Evolutionary conservation across 2,113 vertebrate genomes (phyloP), one percentile per base, ranked within the genome.

Genomic region (Indicator maculatus): DNA sequence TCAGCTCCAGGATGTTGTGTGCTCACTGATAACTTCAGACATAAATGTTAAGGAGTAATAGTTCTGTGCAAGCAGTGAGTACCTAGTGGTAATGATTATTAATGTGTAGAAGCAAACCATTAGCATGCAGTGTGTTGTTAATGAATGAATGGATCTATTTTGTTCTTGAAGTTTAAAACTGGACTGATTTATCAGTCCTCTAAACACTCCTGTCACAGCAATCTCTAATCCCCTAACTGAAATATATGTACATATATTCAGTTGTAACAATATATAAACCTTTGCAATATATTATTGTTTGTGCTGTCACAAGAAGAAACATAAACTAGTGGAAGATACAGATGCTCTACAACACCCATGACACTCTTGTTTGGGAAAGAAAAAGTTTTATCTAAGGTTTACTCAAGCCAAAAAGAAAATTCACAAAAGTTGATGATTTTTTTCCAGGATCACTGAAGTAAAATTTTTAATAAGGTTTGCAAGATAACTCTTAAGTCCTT

Each of bases 361-460:
- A 13, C 9, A 52, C 9, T 65, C 19, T 26, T 61, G 11, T 33
- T 45, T 27, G 30, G 12, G 38, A 77, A 89, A 79, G 30, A 58
- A 80, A 45, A 7, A 12, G 2, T n/a, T 75, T 89, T 56, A 16
- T 74, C 4, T 28, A 64, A 70, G 21, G 7, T 61, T 66, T 72
- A 24, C 65, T 14, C 23, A 69, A 79, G 28, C 12, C 5, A 63
- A 67, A 88, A 88, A 41, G 6, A 64, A 70, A 44, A 16, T 11
- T 69, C 30, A 13, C 30, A 50, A 64, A 95, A 11, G 2, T 17
- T 66, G 18, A 15, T 20, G 72, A 30, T 0, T 11, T 59, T 69
- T 53, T 30, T 7, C 3, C 4, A 16, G 4, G 0, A 0, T 71
- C 15, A 56, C 8, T 70, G 21, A 76, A 83, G 4, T 24, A 58